Percentiles rank a stretch among this genome's conserved stretches.
phyloP scores from a whole-genome alignment of 1,140 invertebrate genomes.

The Caenorhabditis latens region DNA sequence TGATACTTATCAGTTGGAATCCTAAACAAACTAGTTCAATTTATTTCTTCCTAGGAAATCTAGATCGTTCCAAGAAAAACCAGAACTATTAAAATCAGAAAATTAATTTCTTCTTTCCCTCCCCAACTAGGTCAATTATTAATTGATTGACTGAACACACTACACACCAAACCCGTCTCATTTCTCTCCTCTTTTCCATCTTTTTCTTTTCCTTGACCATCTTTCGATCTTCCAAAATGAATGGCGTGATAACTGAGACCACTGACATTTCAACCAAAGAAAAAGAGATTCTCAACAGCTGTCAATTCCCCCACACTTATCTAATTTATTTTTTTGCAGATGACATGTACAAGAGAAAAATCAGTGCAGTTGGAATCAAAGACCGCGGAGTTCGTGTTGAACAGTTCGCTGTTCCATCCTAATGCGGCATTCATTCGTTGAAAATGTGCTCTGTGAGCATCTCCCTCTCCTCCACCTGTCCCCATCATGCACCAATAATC shows the following conservation, averaged over 20 bases:
- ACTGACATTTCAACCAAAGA: background rate
- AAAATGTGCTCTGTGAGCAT: slow-evolving; percentile 43
- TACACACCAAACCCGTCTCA: background rate
- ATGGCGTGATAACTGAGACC: slow-evolving; percentile 49
- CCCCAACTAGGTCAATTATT: slow-evolving; percentile 10
- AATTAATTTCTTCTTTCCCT: background rate
- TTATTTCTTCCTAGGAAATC: background rate
- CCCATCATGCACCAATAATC: slow-evolving; percentile 46
- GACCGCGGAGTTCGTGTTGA: slow-evolving; percentile 30
- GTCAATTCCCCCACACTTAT: background rate
- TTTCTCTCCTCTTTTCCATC: background rate
- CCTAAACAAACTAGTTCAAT: too few relatives aligned
- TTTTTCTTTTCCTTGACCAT: background rate
- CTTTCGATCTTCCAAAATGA: slow-evolving; percentile 27
- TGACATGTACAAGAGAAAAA: slow-evolving; percentile 46
- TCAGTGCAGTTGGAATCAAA: slow-evolving; percentile 30
- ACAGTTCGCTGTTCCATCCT: slow-evolving; percentile 36
- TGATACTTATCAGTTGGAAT: too few relatives aligned
- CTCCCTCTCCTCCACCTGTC: background rate
- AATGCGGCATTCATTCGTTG: background rate
- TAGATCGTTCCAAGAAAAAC: background rate
- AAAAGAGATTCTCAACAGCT: background rate
- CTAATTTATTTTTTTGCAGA: background rate
- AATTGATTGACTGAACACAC: slow-evolving; percentile 30
- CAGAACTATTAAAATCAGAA: background rate